Evolutionary conservation across 2,113 vertebrate genomes (phyloP).

Genomic region (Poeciliopsis turrubarensis): DNA sequence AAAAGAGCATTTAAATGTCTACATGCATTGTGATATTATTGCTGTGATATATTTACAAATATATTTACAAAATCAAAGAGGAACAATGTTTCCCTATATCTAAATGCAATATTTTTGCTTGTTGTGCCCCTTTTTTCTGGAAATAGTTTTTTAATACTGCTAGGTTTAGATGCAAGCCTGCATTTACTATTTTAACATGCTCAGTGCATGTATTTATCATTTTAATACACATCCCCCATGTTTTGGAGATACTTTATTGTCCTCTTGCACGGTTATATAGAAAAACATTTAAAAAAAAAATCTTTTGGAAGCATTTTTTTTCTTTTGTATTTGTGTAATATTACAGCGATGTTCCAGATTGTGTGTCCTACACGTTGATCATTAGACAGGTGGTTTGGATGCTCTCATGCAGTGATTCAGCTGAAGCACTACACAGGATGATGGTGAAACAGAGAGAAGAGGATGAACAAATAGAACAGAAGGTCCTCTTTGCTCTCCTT

Average conservation of each 20-base stretch:
- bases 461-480: constrained; percentile 38
- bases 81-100: constrained; percentile 78
- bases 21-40: constrained; percentile 87
- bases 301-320: constrained; percentile 15
- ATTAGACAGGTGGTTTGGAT: constrained; percentile 69
- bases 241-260: constrained; percentile 21
- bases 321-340: constrained; percentile 40
- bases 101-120: constrained; percentile 35
- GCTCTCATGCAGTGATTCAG: constrained; percentile 72
- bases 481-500: constrained; percentile 39
- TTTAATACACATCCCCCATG: constrained; percentile 29
- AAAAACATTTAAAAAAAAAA: constrained; percentile 16
- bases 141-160: constrained; percentile 28
- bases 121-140: constrained; percentile 36
- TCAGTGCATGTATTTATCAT: constrained; percentile 33
- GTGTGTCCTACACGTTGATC: constrained; percentile 54
- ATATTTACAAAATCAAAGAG: constrained; percentile 85
- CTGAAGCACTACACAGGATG: constrained; percentile 58
- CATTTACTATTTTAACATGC: constrained; percentile 31
- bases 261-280: constrained; percentile 15
- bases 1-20: constrained; percentile 79
- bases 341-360: constrained; percentile 35
- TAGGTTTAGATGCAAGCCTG: constrained; percentile 28
- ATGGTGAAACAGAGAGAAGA: constrained; percentile 30
- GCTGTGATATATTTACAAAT: constrained; percentile 84